Evolutionary conservation across 2,888 invertebrate genomes (phyloP), one percentile per base, ranked within the genome.

Genomic region (Lacanobia oleracea): DNA sequence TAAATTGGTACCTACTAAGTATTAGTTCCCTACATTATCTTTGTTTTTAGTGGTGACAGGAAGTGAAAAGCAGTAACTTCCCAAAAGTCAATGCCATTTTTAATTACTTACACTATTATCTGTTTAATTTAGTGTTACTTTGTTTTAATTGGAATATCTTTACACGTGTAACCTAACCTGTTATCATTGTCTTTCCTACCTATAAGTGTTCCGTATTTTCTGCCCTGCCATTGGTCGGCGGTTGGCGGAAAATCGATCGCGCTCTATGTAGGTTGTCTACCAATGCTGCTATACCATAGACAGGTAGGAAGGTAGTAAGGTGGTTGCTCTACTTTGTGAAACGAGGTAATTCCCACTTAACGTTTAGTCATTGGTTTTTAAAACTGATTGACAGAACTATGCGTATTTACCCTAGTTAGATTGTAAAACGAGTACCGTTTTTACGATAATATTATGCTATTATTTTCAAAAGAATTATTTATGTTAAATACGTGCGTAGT

Each of bases 211-310:
- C 33, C 16, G 33, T 18, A 18, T 37, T 56, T 33, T n/a, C 56
- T 56, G 56, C 21, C 0, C 48, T 70, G 67, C 68, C 51, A 89
- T 88, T 89, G 89, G 88, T 72, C 71, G 83, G 67, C 40, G 57
- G 70, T 59, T 65, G 56, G 67, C 73, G 82, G 87, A 86, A 87
- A 90, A 89, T 89, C 88, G 81, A 89, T 89, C 76, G 67, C 40
- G 16, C 16, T 37, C 59, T 77, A 83, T 79, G 84, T 85, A 85
- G 81, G 80, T 78, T 82, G 85, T 80, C 74, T 40, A 21, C 8
- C 59, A 40, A 59, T 59, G 14, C 21, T 71, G 82, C 67, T 71
- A 21, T 60, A 51, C 57, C 33, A 40, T 63, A 64, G 48, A 27
- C 21, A 65, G 65, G 37, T 59, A 63, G 63, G 61, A 53, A 59